These are phyloP conservation scores for Pecten maximus DNA, from an alignment of 2,888 invertebrate genomes.

Conservation along the genomic window DNA sequence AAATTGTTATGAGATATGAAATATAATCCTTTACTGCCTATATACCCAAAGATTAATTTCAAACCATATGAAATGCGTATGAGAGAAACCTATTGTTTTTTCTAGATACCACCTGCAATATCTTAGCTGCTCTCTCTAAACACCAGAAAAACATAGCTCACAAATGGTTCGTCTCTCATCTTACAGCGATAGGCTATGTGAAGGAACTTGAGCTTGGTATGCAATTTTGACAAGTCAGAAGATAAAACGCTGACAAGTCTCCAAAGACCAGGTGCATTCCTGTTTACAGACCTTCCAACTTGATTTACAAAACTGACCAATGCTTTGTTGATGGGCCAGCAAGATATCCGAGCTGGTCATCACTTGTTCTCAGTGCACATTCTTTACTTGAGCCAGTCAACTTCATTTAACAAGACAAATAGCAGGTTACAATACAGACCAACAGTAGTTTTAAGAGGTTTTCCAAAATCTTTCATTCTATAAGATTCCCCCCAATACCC, in stretches of 20 bases:
- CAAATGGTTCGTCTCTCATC: slow-evolving; percentile 11
- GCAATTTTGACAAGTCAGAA: not conserved
- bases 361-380: not conserved
- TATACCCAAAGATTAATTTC: not conserved
- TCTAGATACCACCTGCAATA: not conserved
- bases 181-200: not conserved
- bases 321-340: not conserved
- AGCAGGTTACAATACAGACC: not conserved
- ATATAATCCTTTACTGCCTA: not conserved
- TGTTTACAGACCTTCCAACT: not conserved
- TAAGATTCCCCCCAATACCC: too few relatives aligned
- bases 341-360: not conserved
- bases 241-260: not conserved
- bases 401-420: not conserved
- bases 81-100: not conserved
- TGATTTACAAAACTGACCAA: not conserved
- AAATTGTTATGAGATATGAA: slow-evolving; percentile 20
- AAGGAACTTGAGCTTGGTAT: not conserved
- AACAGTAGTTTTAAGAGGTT: too few relatives aligned
- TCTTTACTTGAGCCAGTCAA: not conserved
- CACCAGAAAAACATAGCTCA: not conserved
- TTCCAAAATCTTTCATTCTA: too few relatives aligned
- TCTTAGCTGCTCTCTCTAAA: not conserved
- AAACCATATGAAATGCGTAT: not conserved
- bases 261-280: not conserved